Percentiles rank a stretch among this genome's conserved stretches.
These are phyloP conservation scores for Tetanocera ferruginea DNA, from an alignment of 2,888 invertebrate genomes.

Conservation along the genomic window DNA sequence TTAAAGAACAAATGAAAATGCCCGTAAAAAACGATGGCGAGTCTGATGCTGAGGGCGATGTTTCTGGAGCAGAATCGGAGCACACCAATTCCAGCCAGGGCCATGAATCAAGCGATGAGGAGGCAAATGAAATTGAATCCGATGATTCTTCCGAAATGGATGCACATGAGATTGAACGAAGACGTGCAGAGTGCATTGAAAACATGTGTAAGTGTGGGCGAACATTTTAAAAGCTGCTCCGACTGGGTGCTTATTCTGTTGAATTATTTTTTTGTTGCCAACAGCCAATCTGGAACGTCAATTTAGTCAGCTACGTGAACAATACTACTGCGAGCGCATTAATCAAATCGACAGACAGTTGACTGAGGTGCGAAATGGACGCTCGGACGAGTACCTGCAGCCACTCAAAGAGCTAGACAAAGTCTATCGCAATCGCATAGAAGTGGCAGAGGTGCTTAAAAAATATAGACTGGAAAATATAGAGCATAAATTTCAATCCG, in stretches of 20 bases:
- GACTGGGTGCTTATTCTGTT: too few species aligned
- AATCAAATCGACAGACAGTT: conserved; percentile 87
- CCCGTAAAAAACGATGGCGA: conserved; percentile 79
- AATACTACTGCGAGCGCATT: conserved; percentile 87
- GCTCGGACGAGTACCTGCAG: conserved; percentile 89
- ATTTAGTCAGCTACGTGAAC: conserved; percentile 87
- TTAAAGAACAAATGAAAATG: conserved; percentile 68
- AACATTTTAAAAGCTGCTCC: background rate
- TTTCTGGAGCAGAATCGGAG: conserved; percentile 80
- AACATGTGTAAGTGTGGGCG: conserved; percentile 74
- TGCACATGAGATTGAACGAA: conserved; percentile 89
- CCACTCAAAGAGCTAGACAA: conserved; percentile 89
- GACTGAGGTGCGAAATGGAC: conserved; percentile 86
- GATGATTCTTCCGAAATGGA: conserved; percentile 93
- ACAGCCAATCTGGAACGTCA: conserved; percentile 88
- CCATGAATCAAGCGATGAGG: conserved; percentile 79
- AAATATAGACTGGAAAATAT: conserved; percentile 86
- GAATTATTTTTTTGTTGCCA: conserved; percentile 47
- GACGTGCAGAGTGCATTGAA: conserved; percentile 86
- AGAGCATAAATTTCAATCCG: conserved; percentile 87
- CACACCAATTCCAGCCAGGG: conserved; percentile 78
- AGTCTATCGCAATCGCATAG: conserved; percentile 85
- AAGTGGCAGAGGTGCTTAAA: conserved; percentile 90
- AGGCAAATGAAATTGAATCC: conserved; percentile 84
- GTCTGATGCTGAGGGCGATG: conserved; percentile 73